Conservation (phyloP, 2,113 vertebrate species). For the Taxidea taxus region DNA sequence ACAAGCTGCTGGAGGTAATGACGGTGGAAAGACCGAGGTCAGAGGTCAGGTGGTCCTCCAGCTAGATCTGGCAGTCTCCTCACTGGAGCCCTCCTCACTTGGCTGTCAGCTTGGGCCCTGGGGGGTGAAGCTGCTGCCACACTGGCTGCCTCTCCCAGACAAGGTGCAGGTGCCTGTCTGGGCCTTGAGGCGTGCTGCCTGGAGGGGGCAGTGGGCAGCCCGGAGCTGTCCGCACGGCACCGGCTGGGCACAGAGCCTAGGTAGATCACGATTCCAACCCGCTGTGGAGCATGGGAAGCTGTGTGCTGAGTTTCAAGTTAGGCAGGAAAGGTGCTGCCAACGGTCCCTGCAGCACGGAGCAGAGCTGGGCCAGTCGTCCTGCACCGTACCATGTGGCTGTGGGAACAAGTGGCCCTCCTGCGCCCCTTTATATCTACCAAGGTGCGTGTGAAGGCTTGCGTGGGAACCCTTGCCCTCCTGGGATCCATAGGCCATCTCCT, state of each 20-base stretch:
- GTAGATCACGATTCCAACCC: slow-evolving; percentile 39
- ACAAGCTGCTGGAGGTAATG: background rate
- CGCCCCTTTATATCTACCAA: slow-evolving; percentile 74
- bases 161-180: background rate
- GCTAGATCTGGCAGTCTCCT: background rate
- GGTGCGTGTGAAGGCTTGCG: slow-evolving; percentile 80
- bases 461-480: slow-evolving; percentile 62
- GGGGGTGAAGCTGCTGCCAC: background rate
- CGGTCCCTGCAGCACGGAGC: slow-evolving; percentile 75
- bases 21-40: background rate
- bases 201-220: background rate
- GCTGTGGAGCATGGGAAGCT: slow-evolving; percentile 67
- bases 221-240: background rate
- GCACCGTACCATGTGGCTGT: slow-evolving; percentile 74
- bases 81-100: background rate
- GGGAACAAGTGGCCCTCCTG: slow-evolving; percentile 66
- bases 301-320: slow-evolving; percentile 74
- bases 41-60: background rate
- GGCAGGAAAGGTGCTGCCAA: slow-evolving; percentile 79
- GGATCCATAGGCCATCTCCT: slow-evolving; percentile 39
- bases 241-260: background rate
- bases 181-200: background rate
- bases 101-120: background rate
- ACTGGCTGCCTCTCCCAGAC: background rate
- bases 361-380: slow-evolving; percentile 80